Base-by-base conservation (phyloP, 2,797 vertebrate genomes). In the Tokudaia tokunoshimensis region DNA sequence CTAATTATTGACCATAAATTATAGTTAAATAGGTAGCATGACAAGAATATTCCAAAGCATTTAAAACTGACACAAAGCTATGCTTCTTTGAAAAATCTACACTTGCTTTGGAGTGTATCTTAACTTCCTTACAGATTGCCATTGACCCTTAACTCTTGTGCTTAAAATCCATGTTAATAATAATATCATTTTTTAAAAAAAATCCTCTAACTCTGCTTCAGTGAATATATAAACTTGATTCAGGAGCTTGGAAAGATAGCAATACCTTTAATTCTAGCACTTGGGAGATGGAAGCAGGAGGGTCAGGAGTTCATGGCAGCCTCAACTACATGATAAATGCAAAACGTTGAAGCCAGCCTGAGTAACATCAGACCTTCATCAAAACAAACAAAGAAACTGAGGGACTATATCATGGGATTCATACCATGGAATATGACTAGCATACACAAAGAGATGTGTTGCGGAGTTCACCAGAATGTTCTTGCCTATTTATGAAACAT, bases 1-100 rank as follows among this genome's bases (percentile, higher is more conserved):
- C 37, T 76, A 94, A 88, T 41, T 87, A 90, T 7, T 96, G 41
- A 47, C 6, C 29, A 92, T 79, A 47, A 89, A 82, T 84, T 92
- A n/a, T 63, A 86, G 92, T 59, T 72, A 41, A 57, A 47, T 72
- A 29, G 15, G 11, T 88, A 90, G 55, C 41, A 63, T 92, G 84
- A 2, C 26, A 90, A 92, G 8, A 93, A 57, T 81, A 82, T 65
- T 34, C 67, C 52, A 96, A 94, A 90, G 31, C 52, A 95, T 92
- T 94, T 95, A 96, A 96, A 97, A 91, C 55, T 50, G 47, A 57
- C 41, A 89, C 3, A 89, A 37, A 61, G 34, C 19, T 24, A 19
- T 19, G 22, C 29, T 61, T 61, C n/a, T 84, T 85, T 65, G 61
- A 67, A 31, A 85, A 85, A 50, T 29, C 26, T 47, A 85, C 6